These are phyloP conservation scores for Alaudala cheleensis DNA, from an alignment of 2,113 vertebrate genomes.

Conservation along the genomic window DNA sequence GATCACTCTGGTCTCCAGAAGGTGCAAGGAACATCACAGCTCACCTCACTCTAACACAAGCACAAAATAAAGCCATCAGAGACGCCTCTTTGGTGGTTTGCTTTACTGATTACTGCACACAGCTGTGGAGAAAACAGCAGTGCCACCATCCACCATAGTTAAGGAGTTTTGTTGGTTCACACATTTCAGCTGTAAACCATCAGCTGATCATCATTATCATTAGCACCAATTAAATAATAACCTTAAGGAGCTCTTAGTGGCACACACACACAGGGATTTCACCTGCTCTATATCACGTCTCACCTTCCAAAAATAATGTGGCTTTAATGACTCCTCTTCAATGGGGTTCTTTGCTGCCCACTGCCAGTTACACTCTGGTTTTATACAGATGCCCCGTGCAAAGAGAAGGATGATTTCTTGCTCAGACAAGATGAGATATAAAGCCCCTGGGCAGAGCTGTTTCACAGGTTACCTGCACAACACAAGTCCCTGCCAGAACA, in stretches of 20 bases:
- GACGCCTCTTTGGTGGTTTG: background rate
- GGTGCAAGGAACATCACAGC: background rate
- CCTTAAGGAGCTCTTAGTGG: background rate
- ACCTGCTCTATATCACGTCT: background rate
- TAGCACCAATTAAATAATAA: background rate
- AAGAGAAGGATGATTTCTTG: background rate
- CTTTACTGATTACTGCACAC: background rate
- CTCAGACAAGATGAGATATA: background rate
- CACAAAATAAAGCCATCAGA: background rate
- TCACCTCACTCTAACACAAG: background rate
- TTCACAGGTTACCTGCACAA: background rate
- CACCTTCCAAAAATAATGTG: background rate
- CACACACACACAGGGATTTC: background rate
- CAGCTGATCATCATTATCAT: background rate
- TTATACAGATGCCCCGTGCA: background rate
- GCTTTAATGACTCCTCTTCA: background rate
- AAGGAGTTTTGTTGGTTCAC: background rate
- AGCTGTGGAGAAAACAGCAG: background rate
- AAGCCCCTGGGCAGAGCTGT: background rate
- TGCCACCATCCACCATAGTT: rapidly evolving
- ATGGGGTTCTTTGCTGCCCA: background rate
- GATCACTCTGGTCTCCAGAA: background rate
- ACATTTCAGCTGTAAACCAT: background rate
- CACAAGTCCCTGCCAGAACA: background rate
- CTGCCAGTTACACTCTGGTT: rapidly evolving